Base-by-base conservation (phyloP, 2,888 invertebrate genomes). In the Eupithecia insigniata region DNA sequence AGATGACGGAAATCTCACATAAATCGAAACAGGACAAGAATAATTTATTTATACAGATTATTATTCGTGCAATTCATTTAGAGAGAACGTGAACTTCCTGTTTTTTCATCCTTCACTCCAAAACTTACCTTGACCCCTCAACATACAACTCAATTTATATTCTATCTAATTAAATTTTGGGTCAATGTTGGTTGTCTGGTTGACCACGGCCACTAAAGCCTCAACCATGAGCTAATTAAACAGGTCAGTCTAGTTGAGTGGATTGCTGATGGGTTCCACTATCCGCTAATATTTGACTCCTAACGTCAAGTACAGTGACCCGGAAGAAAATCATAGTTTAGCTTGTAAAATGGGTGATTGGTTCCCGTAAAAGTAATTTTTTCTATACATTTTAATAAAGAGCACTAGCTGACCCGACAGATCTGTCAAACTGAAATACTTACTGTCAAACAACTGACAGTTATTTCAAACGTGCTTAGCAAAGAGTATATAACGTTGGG, bases 171-270 rank as follows among this genome's bases (percentile, higher is more conserved):
- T 12, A 5, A 32, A 32, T 30, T 61, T 61, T 5, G 30, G 32
- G 30, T 62, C 55, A 1, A 3, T 28, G 34, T n/a, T 62, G 61
- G 32, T 62, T 62, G 55, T 62, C 32, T 34, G 61, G 61, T 62
- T 32, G 18, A 62, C 10, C 32, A 32, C 30, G 30, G 34, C 32
- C 32, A 34, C 61, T 61, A 32, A 61, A 62, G 34, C 32, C 34
- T 32, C 30, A 60, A 39, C 64, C 36, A 64, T 64, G 64, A 22
- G 36, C 36, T 64, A 14, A 64, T 64, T 64, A 36, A 62, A 64
- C 64, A 36, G 64, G 34, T 64, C 64, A 64, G 64, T 39, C 10
- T 64, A 34, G 36, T 36, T 36, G 36, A 64, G 34, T 39, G 64
- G 36, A 1, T 36, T 4, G 36, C 22, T 64, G n/a, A 26, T 22